phyloP scores from a whole-genome alignment of 2,113 vertebrate species.

The Toxotes chatareus region DNA sequence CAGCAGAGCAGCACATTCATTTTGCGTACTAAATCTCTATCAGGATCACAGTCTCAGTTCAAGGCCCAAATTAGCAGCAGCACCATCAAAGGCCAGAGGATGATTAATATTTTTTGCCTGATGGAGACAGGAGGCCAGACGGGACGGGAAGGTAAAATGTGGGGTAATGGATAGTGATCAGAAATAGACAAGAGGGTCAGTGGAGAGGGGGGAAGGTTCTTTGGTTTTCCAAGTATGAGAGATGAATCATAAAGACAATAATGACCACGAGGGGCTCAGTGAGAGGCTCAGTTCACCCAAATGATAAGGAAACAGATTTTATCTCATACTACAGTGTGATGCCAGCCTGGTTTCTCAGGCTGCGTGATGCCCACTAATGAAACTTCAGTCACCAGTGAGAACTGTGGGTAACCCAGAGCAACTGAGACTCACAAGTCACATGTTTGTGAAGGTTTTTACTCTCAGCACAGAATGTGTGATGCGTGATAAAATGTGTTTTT shows the following conservation, averaged over 20 bases:
- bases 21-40: conserved; percentile 52
- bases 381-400: no score
- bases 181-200: conserved; percentile 33
- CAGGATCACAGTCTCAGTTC: conserved; percentile 33
- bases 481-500: no score
- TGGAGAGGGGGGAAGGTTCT: conserved; percentile 6
- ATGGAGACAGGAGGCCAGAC: conserved; percentile 42
- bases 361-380: no score
- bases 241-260: conserved; percentile 32
- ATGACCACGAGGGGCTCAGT: not conserved
- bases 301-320: not conserved
- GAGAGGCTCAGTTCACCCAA: not conserved
- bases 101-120: conserved; percentile 54
- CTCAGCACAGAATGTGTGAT: no score
- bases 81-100: conserved; percentile 45
- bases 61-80: conserved; percentile 64
- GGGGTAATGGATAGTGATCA: conserved; percentile 32
- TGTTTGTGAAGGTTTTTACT: no score
- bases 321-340: not conserved
- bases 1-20: conserved; percentile 41
- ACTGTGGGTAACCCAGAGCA: no score
- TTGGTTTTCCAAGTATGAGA: conserved; percentile 16
- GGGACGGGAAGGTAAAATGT: conserved; percentile 24
- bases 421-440: no score
- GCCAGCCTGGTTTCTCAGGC: not conserved